Evolutionary conservation across 1,140 invertebrate genomes (phyloP).

Genomic region (Gryon sp.): DNA sequence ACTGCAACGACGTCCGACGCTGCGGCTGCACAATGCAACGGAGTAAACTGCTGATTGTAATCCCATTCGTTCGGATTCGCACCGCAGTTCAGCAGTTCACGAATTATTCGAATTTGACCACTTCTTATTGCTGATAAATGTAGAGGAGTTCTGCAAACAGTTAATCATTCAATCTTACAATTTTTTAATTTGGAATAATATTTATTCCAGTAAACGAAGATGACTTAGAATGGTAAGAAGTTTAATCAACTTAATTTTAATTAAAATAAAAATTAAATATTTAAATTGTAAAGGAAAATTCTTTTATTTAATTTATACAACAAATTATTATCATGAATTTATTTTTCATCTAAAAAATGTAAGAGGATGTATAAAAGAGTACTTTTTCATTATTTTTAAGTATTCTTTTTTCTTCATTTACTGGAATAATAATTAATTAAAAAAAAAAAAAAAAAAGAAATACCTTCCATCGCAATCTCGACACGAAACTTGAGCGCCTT

Average conservation of each 20-base stretch:
- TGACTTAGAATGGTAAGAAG: too few relatives aligned
- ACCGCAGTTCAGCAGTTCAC: constrained; percentile 83
- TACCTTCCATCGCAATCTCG: constrained; percentile 76
- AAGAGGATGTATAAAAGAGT: too few relatives aligned
- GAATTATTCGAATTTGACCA: constrained; percentile 83
- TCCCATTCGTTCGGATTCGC: constrained; percentile 86
- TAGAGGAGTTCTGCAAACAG: constrained; percentile 83
- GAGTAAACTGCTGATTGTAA: constrained; percentile 83
- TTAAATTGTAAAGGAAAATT: too few relatives aligned
- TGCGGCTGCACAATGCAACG: constrained; percentile 88
- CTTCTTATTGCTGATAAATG: constrained; percentile 87
- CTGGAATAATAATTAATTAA: neutral
- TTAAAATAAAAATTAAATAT: too few relatives aligned
- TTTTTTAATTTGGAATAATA: too few relatives aligned
- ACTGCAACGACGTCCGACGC: constrained; percentile 82
- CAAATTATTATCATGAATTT: too few relatives aligned
- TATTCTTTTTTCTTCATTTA: too few relatives aligned
- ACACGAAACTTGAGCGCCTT: constrained; percentile 63
- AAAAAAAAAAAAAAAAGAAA: neutral
- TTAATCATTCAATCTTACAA: too few relatives aligned
- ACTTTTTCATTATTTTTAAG: neutral
- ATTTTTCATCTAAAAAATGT: too few relatives aligned
- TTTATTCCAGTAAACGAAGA: too few relatives aligned
- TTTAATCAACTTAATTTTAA: too few relatives aligned
- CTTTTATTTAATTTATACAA: too few relatives aligned